These are phyloP conservation scores for Hypanus sabinus DNA, from an alignment of 2,113 vertebrate species.

Conservation along the genomic window DNA sequence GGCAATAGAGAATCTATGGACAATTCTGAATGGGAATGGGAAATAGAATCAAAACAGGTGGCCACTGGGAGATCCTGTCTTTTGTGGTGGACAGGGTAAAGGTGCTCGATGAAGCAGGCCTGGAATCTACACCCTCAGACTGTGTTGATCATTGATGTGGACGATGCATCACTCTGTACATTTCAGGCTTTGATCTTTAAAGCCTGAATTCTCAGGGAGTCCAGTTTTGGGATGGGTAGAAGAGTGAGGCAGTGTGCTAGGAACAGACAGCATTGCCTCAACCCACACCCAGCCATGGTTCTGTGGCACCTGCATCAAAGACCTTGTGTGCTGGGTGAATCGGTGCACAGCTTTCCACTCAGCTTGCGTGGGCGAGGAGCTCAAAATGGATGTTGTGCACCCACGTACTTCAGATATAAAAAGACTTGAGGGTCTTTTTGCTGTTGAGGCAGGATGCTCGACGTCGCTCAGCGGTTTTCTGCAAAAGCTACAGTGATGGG, in stretches of 20 bases:
- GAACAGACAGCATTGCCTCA: not conserved
- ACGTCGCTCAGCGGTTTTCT: not conserved
- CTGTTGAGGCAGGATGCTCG: not conserved
- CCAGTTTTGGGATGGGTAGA: no score
- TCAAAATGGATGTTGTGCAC: not conserved
- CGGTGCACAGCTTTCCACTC: not conserved
- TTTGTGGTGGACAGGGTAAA: no score
- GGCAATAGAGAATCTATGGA: no score
- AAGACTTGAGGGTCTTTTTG: not conserved
- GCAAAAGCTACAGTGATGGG: not conserved
- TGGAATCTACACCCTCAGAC: no score
- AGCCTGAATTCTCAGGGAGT: no score
- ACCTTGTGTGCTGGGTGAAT: not conserved
- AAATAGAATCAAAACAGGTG: no score
- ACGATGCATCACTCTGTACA: no score
- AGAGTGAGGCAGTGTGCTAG: not conserved
- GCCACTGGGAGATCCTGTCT: no score
- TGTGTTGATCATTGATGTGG: no score
- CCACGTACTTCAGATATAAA: conserved; percentile 15
- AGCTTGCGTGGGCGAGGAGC: not conserved
- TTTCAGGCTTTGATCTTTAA: no score
- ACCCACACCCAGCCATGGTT: not conserved
- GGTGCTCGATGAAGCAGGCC: no score
- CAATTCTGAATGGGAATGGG: no score
- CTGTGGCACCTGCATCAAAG: not conserved